Percentiles rank a stretch among this genome's conserved stretches.
Evolutionary conservation across 2,113 vertebrate genomes (phyloP).

Genomic region (Corynorhinus townsendii): DNA sequence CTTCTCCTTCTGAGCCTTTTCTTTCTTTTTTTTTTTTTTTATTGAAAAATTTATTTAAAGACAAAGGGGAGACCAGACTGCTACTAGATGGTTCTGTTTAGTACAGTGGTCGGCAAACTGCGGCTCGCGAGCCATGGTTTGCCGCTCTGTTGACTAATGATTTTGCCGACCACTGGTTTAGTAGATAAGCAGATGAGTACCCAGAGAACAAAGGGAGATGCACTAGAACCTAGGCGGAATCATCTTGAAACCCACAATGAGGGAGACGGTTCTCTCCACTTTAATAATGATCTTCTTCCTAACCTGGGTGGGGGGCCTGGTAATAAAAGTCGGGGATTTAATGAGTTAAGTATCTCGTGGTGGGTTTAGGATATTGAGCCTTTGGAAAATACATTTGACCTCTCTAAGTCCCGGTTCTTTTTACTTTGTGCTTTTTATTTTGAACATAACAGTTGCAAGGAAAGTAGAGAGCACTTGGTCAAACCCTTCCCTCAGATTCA

Average conservation of each 20-base stretch:
- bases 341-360: not conserved
- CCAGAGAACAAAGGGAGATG: not conserved
- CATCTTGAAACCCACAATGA: not conserved
- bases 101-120: not conserved
- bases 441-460: not conserved
- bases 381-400: not conserved
- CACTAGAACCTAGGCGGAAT: not conserved
- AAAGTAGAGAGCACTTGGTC: no score
- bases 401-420: not conserved
- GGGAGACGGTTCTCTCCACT: not conserved
- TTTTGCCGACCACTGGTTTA: not conserved
- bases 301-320: not conserved
- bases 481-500: not conserved
- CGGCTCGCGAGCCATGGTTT: no score
- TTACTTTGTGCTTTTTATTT: not conserved
- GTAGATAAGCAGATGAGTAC: not conserved
- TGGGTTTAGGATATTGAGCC: not conserved
- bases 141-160: no score
- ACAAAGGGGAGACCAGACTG: not conserved
- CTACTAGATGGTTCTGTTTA: not conserved
- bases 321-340: not conserved
- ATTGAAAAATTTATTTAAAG: not conserved
- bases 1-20: not conserved
- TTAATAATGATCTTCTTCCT: not conserved
- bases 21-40: no score